Percentiles rank a stretch among this genome's conserved stretches.
Evolutionary conservation across 2,888 invertebrate genomes (phyloP).

Genomic region (Baronia brevicornis): DNA sequence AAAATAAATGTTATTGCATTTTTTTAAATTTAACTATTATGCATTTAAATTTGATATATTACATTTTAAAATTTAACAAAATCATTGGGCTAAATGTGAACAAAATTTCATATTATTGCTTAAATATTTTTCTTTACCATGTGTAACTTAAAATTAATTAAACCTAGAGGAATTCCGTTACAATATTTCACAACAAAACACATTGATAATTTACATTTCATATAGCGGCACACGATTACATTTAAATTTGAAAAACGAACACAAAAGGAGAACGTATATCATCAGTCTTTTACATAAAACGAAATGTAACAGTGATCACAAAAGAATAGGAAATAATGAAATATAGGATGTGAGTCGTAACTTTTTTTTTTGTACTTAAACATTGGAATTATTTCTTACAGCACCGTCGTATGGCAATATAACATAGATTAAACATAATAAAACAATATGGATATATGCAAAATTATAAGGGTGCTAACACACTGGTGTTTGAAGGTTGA

Average conservation of each 20-base stretch:
- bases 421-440: slow-evolving; percentile 11
- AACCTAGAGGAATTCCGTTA: neutral
- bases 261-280: slow-evolving; percentile 41
- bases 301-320: slow-evolving; percentile 28
- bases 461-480: slow-evolving; percentile 2
- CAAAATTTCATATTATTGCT: too few species aligned
- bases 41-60: too few species aligned
- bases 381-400: slow-evolving; percentile 42
- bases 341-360: slow-evolving; percentile 23
- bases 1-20: too few species aligned
- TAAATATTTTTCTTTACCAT: neutral
- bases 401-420: slow-evolving; percentile 50
- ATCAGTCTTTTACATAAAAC: slow-evolving; percentile 55
- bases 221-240: slow-evolving; percentile 19
- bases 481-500: slow-evolving; percentile 7
- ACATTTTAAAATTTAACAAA: too few species aligned
- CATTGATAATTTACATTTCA: slow-evolving; percentile 6
- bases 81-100: too few species aligned
- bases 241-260: slow-evolving; percentile 30
- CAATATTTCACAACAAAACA: slow-evolving; percentile 1
- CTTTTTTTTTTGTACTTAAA: slow-evolving; percentile 46
- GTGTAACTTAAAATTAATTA: neutral
- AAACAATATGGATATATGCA: slow-evolving; percentile 8
- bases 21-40: too few species aligned
- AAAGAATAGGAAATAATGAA: slow-evolving; percentile 20